Evolutionary conservation across 2,797 vertebrate species (phyloP).

Genomic region (Eulemur mongoz): DNA sequence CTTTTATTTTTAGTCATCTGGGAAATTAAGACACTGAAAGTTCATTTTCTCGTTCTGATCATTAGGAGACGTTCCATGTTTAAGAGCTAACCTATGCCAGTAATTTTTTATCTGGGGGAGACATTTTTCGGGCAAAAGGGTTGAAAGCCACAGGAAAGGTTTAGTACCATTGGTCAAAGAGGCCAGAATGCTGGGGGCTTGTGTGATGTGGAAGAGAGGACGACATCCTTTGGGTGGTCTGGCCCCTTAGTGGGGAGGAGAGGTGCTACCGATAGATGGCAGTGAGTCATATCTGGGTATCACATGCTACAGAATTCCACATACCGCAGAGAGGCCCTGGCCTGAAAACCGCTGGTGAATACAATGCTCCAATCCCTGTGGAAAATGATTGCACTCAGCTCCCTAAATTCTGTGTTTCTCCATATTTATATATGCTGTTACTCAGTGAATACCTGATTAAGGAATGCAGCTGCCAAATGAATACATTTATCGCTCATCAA

Average conservation of each 20-base stretch:
- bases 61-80: not conserved
- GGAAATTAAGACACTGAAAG: not conserved
- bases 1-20: not conserved
- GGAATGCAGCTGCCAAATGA: constrained; percentile 84
- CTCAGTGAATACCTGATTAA: constrained; percentile 85
- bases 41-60: not conserved
- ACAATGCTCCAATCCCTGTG: constrained; percentile 73
- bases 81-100: not conserved
- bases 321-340: not conserved
- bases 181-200: not conserved
- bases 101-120: not conserved
- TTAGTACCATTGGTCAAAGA: not conserved
- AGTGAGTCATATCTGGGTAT: not conserved
- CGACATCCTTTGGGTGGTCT: not conserved
- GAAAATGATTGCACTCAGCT: constrained; percentile 79
- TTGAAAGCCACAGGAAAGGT: not conserved
- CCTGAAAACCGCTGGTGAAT: constrained; percentile 64
- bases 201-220: not conserved
- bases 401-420: constrained; percentile 84
- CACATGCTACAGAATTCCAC: not conserved
- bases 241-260: not conserved
- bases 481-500: constrained; percentile 86
- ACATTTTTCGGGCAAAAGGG: not conserved
- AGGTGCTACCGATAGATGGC: not conserved
- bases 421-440: constrained; percentile 82